Evolutionary conservation across 2,113 vertebrate species (phyloP), one percentile per base, ranked within the genome.

Genomic region (Neotoma lepida): DNA sequence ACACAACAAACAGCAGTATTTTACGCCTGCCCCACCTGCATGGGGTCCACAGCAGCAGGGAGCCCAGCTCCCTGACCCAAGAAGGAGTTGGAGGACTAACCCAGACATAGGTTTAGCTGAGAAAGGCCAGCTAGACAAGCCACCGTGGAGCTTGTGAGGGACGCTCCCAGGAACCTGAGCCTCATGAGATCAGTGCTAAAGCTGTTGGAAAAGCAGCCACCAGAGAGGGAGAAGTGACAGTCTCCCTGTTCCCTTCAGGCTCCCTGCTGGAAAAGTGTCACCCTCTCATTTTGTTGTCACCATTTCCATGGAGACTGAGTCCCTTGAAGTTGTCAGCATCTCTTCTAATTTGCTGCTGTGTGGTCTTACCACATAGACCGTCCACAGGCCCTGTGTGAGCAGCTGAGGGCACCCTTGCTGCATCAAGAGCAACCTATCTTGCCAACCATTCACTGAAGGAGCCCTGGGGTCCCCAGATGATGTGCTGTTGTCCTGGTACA

Each of bases 121-220:
- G n/a, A 6, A 26, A 64, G 20, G 49, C 17, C 22, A 2, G 78
- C 44, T 22, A 61, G 39, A 9, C 39, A 10, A 56, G 35, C 78
- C 78, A 17, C 14, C 24, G 49, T 12, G 28, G 68, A 18, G 44
- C 8, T 26, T 44, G 61, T 0, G 24, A 28, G 56, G 71, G 24
- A 3, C 4, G 9, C 35, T 39, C 46, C 9, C 1, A 1, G 28
- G 20, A 35, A 20, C 8, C 54, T 0, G 2, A 4, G 24, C 58
- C 26, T 44, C 71, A 6, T 1, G 22, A 28, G 9, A 28, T 12
- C 0, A 1, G 0, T 3, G 26, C 51, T 30, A n/a, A 61, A 44
- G 22, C 35, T 7, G 6, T 68, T 49, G 41, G 44, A 58, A 7
- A 73, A n/a, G 35, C 4, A 30, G 13, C 63, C 41, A 9, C 24